These are phyloP conservation scores for Trachops cirrhosus DNA, from an alignment of 2,797 vertebrate species.

Conservation along the genomic window DNA sequence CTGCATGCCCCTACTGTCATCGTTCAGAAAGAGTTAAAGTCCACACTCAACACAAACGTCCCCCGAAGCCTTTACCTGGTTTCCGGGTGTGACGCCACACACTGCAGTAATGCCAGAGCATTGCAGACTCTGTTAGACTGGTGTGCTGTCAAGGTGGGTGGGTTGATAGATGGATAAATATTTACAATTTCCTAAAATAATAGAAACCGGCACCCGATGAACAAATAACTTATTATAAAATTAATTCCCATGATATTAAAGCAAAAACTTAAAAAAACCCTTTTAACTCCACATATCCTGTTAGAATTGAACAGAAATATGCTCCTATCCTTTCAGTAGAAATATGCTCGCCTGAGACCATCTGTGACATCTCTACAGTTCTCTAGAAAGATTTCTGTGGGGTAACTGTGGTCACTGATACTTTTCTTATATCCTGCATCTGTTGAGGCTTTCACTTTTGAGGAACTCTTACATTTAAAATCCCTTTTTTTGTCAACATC, in stretches of 20 bases:
- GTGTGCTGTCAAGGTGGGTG: slow-evolving; percentile 96
- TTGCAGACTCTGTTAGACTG: slow-evolving; percentile 99
- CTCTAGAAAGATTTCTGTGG: slow-evolving; percentile 24
- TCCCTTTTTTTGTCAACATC: background rate
- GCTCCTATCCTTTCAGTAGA: background rate
- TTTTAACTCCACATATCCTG: background rate
- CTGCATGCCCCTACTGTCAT: background rate
- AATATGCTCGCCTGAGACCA: background rate
- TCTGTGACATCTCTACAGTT: background rate
- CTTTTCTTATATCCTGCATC: background rate
- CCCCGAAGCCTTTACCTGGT: slow-evolving; percentile 87
- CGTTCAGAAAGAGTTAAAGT: background rate
- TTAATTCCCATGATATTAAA: background rate
- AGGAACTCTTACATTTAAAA: background rate
- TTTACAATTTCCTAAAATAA: slow-evolving; percentile 96
- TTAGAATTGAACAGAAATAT: slow-evolving; percentile 19
- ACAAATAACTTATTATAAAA: slow-evolving; percentile 12
- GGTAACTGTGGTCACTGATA: background rate
- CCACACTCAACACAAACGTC: background rate
- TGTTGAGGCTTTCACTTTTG: background rate
- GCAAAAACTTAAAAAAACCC: background rate
- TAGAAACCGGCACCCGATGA: slow-evolving; percentile 28
- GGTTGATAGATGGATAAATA: slow-evolving; percentile 99
- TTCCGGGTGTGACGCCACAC: slow-evolving; percentile 98
- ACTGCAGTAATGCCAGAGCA: slow-evolving; percentile 95